Percentiles rank a stretch among this genome's conserved stretches.
Evolutionary conservation across 2,113 vertebrate genomes (phyloP).

Genomic region (Poeciliopsis prolifica): DNA sequence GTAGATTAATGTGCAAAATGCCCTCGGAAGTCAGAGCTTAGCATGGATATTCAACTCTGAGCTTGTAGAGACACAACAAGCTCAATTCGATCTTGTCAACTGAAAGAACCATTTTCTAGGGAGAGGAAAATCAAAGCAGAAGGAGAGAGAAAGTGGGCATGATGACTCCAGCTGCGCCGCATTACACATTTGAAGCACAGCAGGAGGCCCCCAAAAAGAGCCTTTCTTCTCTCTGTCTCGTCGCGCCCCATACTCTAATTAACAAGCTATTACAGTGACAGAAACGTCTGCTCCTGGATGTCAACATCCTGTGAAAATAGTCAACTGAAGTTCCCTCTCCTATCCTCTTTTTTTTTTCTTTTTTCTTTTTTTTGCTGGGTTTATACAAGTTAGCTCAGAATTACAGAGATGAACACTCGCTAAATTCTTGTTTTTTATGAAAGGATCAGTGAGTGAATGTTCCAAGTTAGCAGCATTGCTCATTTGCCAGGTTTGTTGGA

Average conservation of each 20-base stretch:
- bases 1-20: slow-evolving; percentile 32
- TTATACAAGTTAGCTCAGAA: slow-evolving; percentile 12
- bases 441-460: slow-evolving; percentile 1
- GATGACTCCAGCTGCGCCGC: slow-evolving; percentile 35
- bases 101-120: slow-evolving; percentile 11
- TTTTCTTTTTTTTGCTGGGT: not conserved
- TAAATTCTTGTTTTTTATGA: not conserved
- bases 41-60: slow-evolving; percentile 1
- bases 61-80: slow-evolving; percentile 10
- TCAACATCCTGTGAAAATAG: not conserved
- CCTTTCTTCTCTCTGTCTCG: slow-evolving; percentile 21
- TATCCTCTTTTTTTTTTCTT: not conserved
- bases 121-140: slow-evolving; percentile 38
- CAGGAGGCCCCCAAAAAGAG: slow-evolving; percentile 12
- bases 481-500: slow-evolving; percentile 6
- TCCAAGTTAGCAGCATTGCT: slow-evolving; percentile 13
- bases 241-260: slow-evolving; percentile 18
- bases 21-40: slow-evolving; percentile 28
- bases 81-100: slow-evolving; percentile 16
- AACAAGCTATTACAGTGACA: slow-evolving; percentile 16
- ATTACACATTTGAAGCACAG: slow-evolving; percentile 29
- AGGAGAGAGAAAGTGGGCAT: slow-evolving; percentile 14
- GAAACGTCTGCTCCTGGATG: slow-evolving; percentile 20
- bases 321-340: slow-evolving; percentile 23
- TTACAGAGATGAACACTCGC: not conserved